Base-by-base conservation (phyloP, 2,797 vertebrate genomes). In the Macropus fuliginosus region DNA sequence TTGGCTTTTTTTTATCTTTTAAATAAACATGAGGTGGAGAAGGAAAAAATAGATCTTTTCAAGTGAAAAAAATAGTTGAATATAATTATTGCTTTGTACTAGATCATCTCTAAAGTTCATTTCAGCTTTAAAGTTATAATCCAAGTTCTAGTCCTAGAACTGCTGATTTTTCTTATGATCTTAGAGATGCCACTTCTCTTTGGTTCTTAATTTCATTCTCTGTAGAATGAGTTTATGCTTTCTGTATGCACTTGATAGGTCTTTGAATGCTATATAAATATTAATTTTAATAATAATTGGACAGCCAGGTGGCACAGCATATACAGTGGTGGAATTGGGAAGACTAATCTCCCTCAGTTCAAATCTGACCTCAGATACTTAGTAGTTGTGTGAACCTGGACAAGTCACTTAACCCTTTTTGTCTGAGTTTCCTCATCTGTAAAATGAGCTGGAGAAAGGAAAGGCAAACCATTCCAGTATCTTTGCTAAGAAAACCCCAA, bases 301-400 rank as follows among this genome's bases (percentile, higher is more conserved):
- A 0, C n/a, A 74, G 8, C 5, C 9, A 74, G 8, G 2, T 40
- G n/a, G n/a, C 2, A 18, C 0, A 40, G 16, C n/a, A 31, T 4
- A 74, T 16, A n/a, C 14, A 16, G 4, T n/a, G 14, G 13, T 74
- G n/a, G 18, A 40, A 2, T 74, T 16, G 40, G 6, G 0, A 40
- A 74, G n/a, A 21, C n/a, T 74, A 18, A 74, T 74, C 6, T 74
- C 8, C 18, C n/a, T 74, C 14, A 40, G 5, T 40, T 74, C 66
- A 74, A 24, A 74, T 74, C n/a, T 40, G 66, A 18, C n/a, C 11
- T 74, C 18, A 74, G 5, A 74, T 8, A 21, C 18, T n/a, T 66
- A 74, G 5, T 40, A 74, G 6, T 12, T 74, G 1, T 74, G 2
- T 74, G n/a, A 40, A 16, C n/a, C 18, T 21, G 66, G 6, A n/a